Evolutionary conservation across 2,888 invertebrate species (phyloP), one percentile per base, ranked within the genome.

Genomic region (Agrotis segetum): DNA sequence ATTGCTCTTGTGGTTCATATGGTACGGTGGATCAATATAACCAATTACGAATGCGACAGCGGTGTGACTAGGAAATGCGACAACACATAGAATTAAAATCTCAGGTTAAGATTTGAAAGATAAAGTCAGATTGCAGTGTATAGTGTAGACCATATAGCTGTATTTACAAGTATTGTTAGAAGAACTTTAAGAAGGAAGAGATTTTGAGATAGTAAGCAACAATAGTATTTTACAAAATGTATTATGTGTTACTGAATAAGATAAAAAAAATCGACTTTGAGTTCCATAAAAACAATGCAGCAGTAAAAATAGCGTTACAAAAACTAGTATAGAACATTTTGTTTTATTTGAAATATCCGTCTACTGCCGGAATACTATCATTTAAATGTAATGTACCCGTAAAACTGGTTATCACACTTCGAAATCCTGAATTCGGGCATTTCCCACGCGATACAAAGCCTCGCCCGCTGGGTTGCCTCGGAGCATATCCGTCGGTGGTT

Each of bases 31-130:
- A 75, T 75, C 75, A 55, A 75, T 75, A 79, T 49, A 79, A 53
- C 77, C 61, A 58, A 56, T 62, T 61, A 73, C 79, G 52, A 61
- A 52, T 71, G 78, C 78, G 78, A 59, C 65, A 72, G 24, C 58
- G 34, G n/a, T 52, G 62, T 52, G 72, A 7, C 40, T 58, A 58
- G 52, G 72, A 71, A 75, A 78, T 58, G 50, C 72, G 72, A 72
- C 71, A 77, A 71, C 73, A 47, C 47, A 59, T 44, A 74, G 60
- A 69, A 3, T 5, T 34, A 34, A 56, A 34, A 60, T 70, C 14
- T 60, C 16, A 34, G 21, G 0, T 19, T 76, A 58, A 68, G 21
- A 44, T 29, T 14, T 14, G n/a, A 72, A 3, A 24, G 17, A 55
- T 44, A 16, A 9, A 64, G 44, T 47, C n/a, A n/a, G 1, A 74